Base-by-base conservation (phyloP, 2,113 vertebrate genomes). In the Orcinus orca region DNA sequence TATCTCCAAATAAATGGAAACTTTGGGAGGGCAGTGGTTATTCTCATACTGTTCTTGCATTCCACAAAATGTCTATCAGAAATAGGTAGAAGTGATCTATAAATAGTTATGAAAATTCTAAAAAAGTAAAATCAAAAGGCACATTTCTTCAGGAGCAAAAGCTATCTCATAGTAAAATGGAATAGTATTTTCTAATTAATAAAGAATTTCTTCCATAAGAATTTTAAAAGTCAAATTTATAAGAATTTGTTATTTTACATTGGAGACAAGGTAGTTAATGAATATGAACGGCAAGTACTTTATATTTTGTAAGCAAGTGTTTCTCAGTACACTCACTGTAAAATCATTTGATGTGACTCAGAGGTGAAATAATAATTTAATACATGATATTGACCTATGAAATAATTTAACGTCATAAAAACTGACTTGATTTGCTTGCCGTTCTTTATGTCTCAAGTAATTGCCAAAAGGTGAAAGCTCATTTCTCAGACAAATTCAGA, bases 381-480 rank as follows among this genome's bases (percentile, higher is more conserved):
- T 82, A 62, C n/a, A 31, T 67, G 36, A 88, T 92, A 86, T 70
- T 93, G 86, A 95, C 93, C 63, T 95, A 79, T 80, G 83, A 80
- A 96, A 95, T 92, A 97, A 93, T 94, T 94, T 94, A 93, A 95
- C 8, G 88, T 79, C 29, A 67, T 91, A 65, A 98, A 96, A 94
- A 44, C 60, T 92, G 41, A 88, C 93, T 93, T 94, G 74, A 97
- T 21, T 81, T 93, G 21, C 73, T 95, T 73, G 53, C 76, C 25
- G 33, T 93, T 94, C 44, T 85, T 88, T 91, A 77, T 71, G 58
- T 93, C 63, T 96, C 17, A 97, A 76, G 26, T 93, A 93, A 95
- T 95, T 97, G 95, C 74, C n/a, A 92, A 79, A 93, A 95, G 88
- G 73, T 86, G 91, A 83, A 97, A 97, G 36, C 36, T 95, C 58